Conservation (phyloP, 2,888 invertebrate species). For the Allacma fusca region DNA sequence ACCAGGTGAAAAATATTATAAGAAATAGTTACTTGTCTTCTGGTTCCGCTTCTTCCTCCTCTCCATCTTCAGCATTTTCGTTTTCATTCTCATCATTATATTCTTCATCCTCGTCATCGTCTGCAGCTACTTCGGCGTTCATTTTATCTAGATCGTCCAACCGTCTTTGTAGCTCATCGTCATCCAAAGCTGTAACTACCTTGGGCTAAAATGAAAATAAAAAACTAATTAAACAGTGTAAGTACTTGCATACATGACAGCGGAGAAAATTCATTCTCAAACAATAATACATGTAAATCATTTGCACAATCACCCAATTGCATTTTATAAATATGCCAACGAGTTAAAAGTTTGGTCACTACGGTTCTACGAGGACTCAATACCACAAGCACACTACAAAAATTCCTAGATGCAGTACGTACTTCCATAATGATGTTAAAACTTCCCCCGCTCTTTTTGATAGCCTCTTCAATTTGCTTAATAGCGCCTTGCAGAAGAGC, state of each 20-base stretch:
- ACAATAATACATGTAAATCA: too few relatives aligned
- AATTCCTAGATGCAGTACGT: conserved; percentile 52
- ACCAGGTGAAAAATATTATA: conserved; percentile 15
- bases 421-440: conserved; percentile 95
- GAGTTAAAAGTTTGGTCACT: too few relatives aligned
- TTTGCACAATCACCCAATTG: too few relatives aligned
- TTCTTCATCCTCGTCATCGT: conserved; percentile 76
- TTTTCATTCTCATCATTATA: conserved; percentile 63
- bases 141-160: conserved; percentile 93
- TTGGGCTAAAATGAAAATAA: conserved; percentile 75
- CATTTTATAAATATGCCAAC: too few relatives aligned
- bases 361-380: too few relatives aligned
- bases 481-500: conserved; percentile 89
- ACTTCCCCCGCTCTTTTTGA: conserved; percentile 84
- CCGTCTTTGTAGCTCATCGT: conserved; percentile 91
- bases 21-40: conserved; percentile 20
- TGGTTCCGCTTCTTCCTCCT: conserved; percentile 46
- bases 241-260: too few relatives aligned
- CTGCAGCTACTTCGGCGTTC: conserved; percentile 92
- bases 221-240: too few relatives aligned
- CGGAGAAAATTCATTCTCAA: neutral
- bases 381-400: too few relatives aligned
- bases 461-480: conserved; percentile 83
- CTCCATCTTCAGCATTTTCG: conserved; percentile 67
- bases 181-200: conserved; percentile 97